These are phyloP conservation scores for Tipula helvola DNA, from an alignment of 2,888 invertebrate species.

Conservation along the genomic window DNA sequence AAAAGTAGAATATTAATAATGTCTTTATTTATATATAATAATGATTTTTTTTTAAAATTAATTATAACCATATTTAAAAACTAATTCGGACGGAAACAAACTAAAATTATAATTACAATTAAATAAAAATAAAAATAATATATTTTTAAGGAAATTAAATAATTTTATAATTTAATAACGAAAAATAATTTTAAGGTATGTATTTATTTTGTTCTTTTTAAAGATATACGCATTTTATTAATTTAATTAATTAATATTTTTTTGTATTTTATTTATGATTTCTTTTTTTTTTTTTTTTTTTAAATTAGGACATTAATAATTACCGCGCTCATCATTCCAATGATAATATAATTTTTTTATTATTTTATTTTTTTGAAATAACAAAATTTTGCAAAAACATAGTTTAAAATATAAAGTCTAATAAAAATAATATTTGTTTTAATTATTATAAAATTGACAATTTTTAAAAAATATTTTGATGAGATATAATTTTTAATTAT, in stretches of 20 bases:
- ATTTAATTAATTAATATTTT: background rate
- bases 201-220: background rate
- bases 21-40: background rate
- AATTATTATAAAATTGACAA: background rate
- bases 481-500: background rate
- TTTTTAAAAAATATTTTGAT: background rate
- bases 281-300: slow-evolving; percentile 8
- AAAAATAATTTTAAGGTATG: background rate
- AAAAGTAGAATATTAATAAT: background rate
- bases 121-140: background rate
- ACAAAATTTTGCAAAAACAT: background rate
- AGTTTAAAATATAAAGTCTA: background rate
- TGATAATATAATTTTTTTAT: background rate
- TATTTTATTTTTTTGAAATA: background rate
- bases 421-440: background rate
- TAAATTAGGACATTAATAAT: slow-evolving; percentile 12
- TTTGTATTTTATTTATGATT: background rate
- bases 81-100: background rate
- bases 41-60: background rate
- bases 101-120: background rate
- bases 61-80: background rate
- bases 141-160: background rate
- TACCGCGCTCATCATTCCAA: slow-evolving; percentile 11
- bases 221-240: background rate
- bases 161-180: background rate